Percentiles rank a stretch among this genome's conserved stretches.
These are phyloP conservation scores for Fopius arisanus DNA, from an alignment of 1,140 invertebrate genomes.

Conservation along the genomic window DNA sequence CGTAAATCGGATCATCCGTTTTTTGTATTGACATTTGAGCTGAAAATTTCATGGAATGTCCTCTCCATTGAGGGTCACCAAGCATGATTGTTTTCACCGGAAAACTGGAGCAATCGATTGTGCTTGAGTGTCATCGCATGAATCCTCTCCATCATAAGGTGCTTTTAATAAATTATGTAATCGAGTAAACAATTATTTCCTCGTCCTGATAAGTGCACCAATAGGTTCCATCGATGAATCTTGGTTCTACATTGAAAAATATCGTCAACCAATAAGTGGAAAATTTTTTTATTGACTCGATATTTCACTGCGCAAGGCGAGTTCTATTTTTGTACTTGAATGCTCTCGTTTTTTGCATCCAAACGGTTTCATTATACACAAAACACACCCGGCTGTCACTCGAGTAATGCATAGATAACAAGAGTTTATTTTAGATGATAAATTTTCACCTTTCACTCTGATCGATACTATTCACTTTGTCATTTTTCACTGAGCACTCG, in stretches of 20 bases:
- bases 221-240: too few relatives aligned
- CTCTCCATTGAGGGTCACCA: too few relatives aligned
- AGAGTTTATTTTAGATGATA: not conserved
- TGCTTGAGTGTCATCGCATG: not conserved
- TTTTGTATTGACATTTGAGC: not conserved
- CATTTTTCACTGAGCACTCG: not conserved
- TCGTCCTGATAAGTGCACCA: not conserved
- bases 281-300: not conserved
- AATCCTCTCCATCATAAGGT: too few relatives aligned
- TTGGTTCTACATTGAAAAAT: not conserved
- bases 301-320: conserved; percentile 18
- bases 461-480: not conserved
- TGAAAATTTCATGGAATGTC: not conserved
- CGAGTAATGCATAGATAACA: not conserved
- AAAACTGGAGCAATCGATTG: not conserved
- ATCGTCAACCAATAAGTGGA: not conserved
- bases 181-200: not conserved
- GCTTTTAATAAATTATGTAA: not conserved
- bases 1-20: too few relatives aligned
- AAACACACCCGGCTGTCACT: not conserved
- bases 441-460: not conserved
- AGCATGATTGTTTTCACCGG: too few relatives aligned
- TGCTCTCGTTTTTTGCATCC: not conserved
- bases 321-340: conserved; percentile 19
- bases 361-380: not conserved